phyloP scores from a whole-genome alignment of 2,797 vertebrate species.

The Nannoperca australis region DNA sequence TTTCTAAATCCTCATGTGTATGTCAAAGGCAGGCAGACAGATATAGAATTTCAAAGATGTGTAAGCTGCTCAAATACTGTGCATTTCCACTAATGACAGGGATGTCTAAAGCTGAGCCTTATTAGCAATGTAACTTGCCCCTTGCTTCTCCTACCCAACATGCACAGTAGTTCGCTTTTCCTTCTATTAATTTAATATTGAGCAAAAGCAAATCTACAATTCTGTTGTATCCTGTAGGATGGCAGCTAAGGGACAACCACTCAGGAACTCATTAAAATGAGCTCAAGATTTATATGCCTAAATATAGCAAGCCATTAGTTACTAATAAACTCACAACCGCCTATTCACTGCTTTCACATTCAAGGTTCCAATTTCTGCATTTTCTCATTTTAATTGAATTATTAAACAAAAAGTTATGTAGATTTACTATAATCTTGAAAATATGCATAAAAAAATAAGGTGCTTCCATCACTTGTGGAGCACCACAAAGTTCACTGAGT shows the following conservation, averaged over 20 bases:
- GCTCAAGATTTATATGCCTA: slow-evolving; percentile 33
- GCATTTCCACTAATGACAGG: slow-evolving; percentile 59
- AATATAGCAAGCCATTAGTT: slow-evolving; percentile 23
- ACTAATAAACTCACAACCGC: slow-evolving; percentile 25
- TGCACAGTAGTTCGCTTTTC: slow-evolving; percentile 45
- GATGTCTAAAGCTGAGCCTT: slow-evolving; percentile 47
- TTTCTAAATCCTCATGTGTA: slow-evolving; percentile 19
- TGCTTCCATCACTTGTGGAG: slow-evolving; percentile 5
- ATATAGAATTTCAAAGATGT: slow-evolving; percentile 34
- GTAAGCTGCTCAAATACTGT: slow-evolving; percentile 40
- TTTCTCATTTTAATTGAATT: slow-evolving; percentile 30
- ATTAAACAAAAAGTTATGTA: background rate
- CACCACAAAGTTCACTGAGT: slow-evolving; percentile 19
- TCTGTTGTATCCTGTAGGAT: slow-evolving; percentile 42
- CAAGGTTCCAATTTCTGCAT: background rate
- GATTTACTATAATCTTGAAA: slow-evolving; percentile 8
- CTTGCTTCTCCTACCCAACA: slow-evolving; percentile 34
- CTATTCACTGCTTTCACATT: slow-evolving; percentile 21
- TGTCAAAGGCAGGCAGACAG: slow-evolving; percentile 27
- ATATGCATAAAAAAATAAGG: background rate
- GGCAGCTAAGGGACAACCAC: slow-evolving; percentile 43
- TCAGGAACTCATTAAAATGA: slow-evolving; percentile 48
- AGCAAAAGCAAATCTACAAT: slow-evolving; percentile 60
- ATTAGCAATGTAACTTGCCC: slow-evolving; percentile 48
- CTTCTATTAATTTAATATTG: slow-evolving; percentile 63